These are phyloP conservation scores for Lamellibrachia luymesi DNA, from an alignment of 1,140 invertebrate species.

Conservation along the genomic window DNA sequence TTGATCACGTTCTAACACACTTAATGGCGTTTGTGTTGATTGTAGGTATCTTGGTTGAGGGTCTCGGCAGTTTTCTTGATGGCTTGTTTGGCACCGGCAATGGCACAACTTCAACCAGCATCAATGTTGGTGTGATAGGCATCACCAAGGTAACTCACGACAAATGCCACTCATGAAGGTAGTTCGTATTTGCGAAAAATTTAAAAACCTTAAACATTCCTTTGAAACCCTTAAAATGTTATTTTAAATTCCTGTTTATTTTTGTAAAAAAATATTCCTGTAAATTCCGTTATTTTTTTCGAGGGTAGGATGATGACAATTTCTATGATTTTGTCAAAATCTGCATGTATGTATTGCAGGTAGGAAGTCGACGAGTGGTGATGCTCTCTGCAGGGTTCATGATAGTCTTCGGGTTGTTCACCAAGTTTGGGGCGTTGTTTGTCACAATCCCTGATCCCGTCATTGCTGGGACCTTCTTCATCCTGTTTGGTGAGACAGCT, in stretches of 20 bases:
- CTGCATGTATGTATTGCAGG: conserved; percentile 10
- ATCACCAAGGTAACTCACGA: conserved; percentile 58
- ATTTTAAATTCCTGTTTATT: too few species aligned
- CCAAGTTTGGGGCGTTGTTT: conserved; percentile 73
- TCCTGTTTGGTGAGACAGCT: conserved; percentile 72
- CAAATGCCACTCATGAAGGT: neutral
- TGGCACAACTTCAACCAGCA: conserved; percentile 78
- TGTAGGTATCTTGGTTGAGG: conserved; percentile 77
- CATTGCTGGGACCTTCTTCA: conserved; percentile 82
- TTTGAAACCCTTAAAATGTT: too few species aligned
- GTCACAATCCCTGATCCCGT: conserved; percentile 85
- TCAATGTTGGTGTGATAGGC: conserved; percentile 88
- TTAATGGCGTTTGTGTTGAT: neutral
- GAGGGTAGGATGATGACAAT: neutral
- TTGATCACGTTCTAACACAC: neutral
- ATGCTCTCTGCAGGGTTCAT: conserved; percentile 25
- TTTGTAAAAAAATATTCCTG: too few species aligned
- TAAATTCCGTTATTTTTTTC: too few species aligned
- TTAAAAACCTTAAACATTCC: too few species aligned
- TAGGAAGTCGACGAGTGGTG: conserved; percentile 27
- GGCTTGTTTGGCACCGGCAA: conserved; percentile 80
- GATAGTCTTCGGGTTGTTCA: conserved; percentile 27
- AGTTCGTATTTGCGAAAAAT: neutral
- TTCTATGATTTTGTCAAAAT: neutral
- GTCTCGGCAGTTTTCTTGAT: conserved; percentile 77